phyloP scores from a whole-genome alignment of 2,113 vertebrate species.

The Xerus inauris region DNA sequence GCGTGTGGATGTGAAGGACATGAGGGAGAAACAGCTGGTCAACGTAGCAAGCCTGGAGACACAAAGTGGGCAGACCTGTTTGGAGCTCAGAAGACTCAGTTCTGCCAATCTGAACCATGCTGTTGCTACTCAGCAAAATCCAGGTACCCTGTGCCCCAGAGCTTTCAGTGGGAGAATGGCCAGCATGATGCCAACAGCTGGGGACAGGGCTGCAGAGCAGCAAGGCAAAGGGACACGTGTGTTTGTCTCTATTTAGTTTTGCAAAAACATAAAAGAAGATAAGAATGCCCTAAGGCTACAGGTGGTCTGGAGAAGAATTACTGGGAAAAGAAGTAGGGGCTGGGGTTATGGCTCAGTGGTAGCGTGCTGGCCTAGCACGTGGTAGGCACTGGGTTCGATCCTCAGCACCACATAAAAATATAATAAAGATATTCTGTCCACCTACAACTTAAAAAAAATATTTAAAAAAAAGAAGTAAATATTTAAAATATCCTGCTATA shows the following conservation, averaged over 20 bases:
- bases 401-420: no score
- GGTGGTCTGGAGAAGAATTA: neutral
- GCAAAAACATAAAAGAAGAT: neutral
- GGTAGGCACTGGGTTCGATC: no score
- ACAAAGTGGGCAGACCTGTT: neutral
- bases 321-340: neutral
- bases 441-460: no score
- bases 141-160: rapidly evolving
- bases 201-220: neutral
- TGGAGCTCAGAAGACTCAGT: neutral
- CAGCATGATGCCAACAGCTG: neutral
- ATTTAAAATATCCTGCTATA: neutral
- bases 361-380: no score
- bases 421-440: no score
- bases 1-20: neutral
- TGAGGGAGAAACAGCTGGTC: neutral
- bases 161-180: neutral
- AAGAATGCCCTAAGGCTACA: rapidly evolving
- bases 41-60: neutral
- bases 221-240: neutral
- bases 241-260: neutral
- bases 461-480: neutral
- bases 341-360: no score
- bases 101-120: neutral
- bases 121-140: neutral